phyloP scores from a whole-genome alignment of 2,113 vertebrate species.

The Sceloporus tristichus region DNA sequence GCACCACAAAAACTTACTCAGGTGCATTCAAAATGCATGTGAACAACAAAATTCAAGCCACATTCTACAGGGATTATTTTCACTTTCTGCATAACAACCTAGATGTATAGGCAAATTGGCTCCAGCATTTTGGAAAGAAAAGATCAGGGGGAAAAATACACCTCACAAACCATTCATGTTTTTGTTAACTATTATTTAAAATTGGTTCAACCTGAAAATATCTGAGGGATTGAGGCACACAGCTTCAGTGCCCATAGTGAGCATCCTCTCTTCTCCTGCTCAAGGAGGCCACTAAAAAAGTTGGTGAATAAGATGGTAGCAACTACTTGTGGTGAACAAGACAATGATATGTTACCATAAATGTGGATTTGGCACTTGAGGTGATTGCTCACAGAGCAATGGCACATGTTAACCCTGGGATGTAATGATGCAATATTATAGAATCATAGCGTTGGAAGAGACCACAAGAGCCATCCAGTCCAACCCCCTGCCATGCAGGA shows the following conservation, averaged over 20 bases:
- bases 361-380: background rate
- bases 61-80: no score
- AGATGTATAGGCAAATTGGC: background rate
- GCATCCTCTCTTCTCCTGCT: background rate
- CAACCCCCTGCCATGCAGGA: no score
- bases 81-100: no score
- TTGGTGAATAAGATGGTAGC: background rate
- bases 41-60: no score
- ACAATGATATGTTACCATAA: background rate
- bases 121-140: background rate
- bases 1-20: no score
- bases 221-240: background rate
- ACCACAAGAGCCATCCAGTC: no score
- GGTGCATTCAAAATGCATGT: no score
- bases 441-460: no score
- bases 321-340: background rate
- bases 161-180: no score
- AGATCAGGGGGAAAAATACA: no score
- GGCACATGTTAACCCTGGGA: background rate
- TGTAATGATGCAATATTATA: background rate
- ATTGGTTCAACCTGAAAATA: background rate
- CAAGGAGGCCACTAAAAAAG: background rate
- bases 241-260: no score
- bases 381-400: background rate
- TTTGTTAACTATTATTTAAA: background rate